Conservation (phyloP, 2,888 invertebrate genomes). For the Lochmaea capreae region DNA sequence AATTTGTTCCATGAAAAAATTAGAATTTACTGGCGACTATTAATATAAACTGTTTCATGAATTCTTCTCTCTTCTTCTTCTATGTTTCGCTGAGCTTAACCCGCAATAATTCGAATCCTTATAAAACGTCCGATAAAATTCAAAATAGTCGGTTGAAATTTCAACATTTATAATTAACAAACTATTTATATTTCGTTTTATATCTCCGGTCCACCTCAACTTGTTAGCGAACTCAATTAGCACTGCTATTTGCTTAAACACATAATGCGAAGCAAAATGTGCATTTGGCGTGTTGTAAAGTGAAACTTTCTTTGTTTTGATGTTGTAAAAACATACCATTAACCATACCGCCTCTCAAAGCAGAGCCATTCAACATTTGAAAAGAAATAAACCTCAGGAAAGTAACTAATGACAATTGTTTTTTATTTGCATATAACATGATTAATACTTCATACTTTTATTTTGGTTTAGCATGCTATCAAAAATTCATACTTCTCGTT, state of each 20-base stretch:
- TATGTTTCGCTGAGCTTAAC: neutral
- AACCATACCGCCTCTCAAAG: neutral
- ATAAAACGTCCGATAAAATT: neutral
- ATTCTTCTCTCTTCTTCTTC: too few relatives aligned
- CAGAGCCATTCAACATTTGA: neutral
- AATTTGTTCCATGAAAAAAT: too few relatives aligned
- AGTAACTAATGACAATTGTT: neutral
- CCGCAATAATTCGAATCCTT: neutral
- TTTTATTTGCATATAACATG: neutral
- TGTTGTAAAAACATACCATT: neutral
- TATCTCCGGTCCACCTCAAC: neutral
- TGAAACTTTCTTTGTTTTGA: neutral
- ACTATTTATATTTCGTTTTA: neutral
- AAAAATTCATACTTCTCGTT: neutral
- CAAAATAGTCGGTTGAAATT: neutral
- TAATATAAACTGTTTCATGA: too few relatives aligned
- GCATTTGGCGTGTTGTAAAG: slow-evolving; percentile 2
- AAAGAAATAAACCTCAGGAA: neutral
- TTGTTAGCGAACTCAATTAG: slow-evolving; percentile 5
- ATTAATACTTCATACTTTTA: neutral
- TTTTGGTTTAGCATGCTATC: neutral
- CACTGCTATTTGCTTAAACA: neutral
- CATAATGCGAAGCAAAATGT: neutral
- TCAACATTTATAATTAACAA: neutral
- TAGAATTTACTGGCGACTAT: too few relatives aligned